Base-by-base conservation (phyloP, 2,888 invertebrate species). In the Bibio marci region DNA sequence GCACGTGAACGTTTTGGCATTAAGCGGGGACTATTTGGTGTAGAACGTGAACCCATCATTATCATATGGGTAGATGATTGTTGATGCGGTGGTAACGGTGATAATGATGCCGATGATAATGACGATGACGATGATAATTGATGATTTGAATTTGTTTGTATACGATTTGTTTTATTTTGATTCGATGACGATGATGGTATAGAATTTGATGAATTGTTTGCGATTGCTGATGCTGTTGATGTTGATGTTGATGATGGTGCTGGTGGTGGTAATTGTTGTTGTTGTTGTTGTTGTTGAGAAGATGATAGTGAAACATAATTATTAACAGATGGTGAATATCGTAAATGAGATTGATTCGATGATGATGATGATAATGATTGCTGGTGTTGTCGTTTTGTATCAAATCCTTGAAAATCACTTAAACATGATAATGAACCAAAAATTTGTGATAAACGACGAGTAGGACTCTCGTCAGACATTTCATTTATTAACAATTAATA, bases 401-500 rank as follows among this genome's bases (percentile, higher is more conserved):
- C 22, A 8, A 8, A 22, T 22, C 69, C 64, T 49, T 72, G 71
- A 49, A 73, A 65, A 57, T 80, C 74, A 59, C 76, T 75, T 46
- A 85, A 66, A 58, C 80, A 67, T 46, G 80, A 71, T 53, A 85
- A 67, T 48, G 83, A 82, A 64, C 85, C 83, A 59, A 81, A 80
- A 51, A 81, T 78, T 67, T 82, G 80, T 60, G 82, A 82, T 59
- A 82, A 64, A 55, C 83, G 73, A 54, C 79, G 71, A 59, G 76
- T 70, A 52, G 67, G 64, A 55, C 75, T 67, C 59, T 73, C 73
- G 63, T 73, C 73, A 50, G 72, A 69, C 73, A 73, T 73, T 56
- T 58, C 37, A 26, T 35, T 33, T 32, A 17, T 15, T 8, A 15
- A 10, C 15, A 13, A 17, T 32, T n/a, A n/a, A n/a, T n/a, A n/a